Conservation (phyloP, 2,888 invertebrate genomes). For the Thecocarcelia acutangulata region DNA sequence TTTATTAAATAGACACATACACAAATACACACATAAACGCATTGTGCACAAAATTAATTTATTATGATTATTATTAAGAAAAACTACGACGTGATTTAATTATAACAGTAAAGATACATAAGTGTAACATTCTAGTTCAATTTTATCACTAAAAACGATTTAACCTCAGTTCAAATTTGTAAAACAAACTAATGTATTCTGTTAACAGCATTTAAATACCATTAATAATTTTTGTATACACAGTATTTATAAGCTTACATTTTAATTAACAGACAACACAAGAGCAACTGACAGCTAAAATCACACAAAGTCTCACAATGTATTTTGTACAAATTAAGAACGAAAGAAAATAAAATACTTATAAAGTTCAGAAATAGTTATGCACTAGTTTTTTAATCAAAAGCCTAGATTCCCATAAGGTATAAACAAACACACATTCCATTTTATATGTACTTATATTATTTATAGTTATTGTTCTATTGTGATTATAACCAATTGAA, state of each 20-base stretch:
- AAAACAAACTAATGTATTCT: slow-evolving; percentile 1
- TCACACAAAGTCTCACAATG: background rate
- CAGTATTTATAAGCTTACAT: slow-evolving; percentile 12
- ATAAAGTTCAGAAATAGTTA: slow-evolving; percentile 1
- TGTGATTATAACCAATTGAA: too few species aligned
- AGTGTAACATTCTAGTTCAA: slow-evolving; percentile 67
- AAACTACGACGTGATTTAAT: slow-evolving; percentile 42
- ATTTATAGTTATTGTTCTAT: too few species aligned
- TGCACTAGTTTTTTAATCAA: too few species aligned
- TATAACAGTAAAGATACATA: slow-evolving; percentile 15
- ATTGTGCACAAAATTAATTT: slow-evolving; percentile 40
- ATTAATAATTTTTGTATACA: slow-evolving; percentile 7
- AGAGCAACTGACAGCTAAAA: background rate
- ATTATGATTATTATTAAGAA: slow-evolving; percentile 5
- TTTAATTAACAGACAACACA: slow-evolving; percentile 10
- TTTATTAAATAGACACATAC: slow-evolving; percentile 73
- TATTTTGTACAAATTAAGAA: slow-evolving; percentile 48
- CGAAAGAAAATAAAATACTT: slow-evolving; percentile 17
- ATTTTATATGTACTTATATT: too few species aligned
- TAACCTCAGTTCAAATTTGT: slow-evolving; percentile 50
- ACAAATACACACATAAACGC: background rate
- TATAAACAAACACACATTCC: too few species aligned
- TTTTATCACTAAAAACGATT: slow-evolving; percentile 45
- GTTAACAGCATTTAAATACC: slow-evolving; percentile 1
- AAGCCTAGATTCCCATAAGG: too few species aligned